phyloP scores from a whole-genome alignment of 2,888 invertebrate species.

The Leptura quadrifasciata region DNA sequence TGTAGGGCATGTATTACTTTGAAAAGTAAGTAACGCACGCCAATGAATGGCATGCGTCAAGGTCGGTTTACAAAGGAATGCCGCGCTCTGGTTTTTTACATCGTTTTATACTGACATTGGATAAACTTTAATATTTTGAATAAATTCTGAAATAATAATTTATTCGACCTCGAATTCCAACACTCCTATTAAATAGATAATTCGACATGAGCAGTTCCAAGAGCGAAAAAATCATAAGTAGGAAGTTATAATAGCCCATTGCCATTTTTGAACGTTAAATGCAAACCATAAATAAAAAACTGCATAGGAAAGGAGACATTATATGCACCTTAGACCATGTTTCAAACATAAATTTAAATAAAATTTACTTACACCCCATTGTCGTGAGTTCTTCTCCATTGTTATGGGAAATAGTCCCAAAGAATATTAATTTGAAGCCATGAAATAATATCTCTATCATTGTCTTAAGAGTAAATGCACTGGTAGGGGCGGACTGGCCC shows the following conservation, averaged over 20 bases:
- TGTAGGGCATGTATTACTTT: no score
- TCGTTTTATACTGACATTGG: no score
- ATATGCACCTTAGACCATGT: conserved; percentile 33
- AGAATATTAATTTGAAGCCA: conserved; percentile 66
- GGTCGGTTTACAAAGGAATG: no score
- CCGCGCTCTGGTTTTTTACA: no score
- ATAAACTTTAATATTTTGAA: no score
- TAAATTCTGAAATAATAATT: no score
- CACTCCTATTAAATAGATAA: neutral
- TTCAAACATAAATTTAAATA: conserved; percentile 54
- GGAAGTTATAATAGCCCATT: conserved; percentile 5
- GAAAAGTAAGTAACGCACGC: no score
- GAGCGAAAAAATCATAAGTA: neutral
- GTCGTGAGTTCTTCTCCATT: conserved; percentile 60
- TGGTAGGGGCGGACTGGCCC: conserved; percentile 38
- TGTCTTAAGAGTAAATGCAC: conserved; percentile 34
- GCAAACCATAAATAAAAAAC: conserved; percentile 23
- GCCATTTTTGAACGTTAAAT: neutral
- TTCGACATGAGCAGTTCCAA: neutral
- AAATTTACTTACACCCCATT: conserved; percentile 55
- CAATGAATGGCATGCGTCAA: no score
- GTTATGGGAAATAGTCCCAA: conserved; percentile 67
- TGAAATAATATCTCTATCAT: conserved; percentile 55
- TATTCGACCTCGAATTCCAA: neutral
- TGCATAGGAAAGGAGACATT: conserved; percentile 25